Base-by-base conservation (phyloP, 2,888 invertebrate genomes). In the Leucozona laternaria region DNA sequence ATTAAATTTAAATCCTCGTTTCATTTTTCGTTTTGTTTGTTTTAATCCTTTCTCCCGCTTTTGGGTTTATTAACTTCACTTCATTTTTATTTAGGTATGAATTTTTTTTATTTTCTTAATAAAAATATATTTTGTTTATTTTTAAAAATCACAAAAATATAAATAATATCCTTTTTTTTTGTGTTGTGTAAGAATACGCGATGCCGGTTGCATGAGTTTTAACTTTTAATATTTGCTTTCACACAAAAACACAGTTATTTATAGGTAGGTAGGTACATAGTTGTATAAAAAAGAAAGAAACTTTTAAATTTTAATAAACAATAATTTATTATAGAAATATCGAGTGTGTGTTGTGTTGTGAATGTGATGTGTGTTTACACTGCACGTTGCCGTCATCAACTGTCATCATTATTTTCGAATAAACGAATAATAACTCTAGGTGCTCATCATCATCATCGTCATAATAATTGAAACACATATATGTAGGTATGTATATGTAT, bases 341-440 rank as follows among this genome's bases (percentile, higher is more conserved):
- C 76, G 62, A 66, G 43, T 71, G 48, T 86, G 25, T 84, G 45
- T 48, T 60, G 37, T 58, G 20, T 31, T 58, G n/a, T 58, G 60
- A 62, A 43, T 62, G 31, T 66, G 83, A 55, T 84, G 79, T 84
- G 79, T 90, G 90, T 90, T 89, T 89, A 89, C 89, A 89, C 89
- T 88, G 85, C 89, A 89, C 89, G 89, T 88, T 89, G 88, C 88
- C 89, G 89, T 89, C 89, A 90, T 89, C 89, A 89, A 90, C 90
- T 90, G 90, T 90, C 90, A 89, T 89, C 89, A 89, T 89, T 88
- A 88, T 86, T 82, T 89, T 88, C 89, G 81, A 87, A 88, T 89
- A 88, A 86, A 87, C 80, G 88, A 88, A 88, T 89, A 89, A 88
- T 89, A 89, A 89, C 88, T 88, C 84, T 88, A 78, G 84, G 79